Evolutionary conservation across 2,888 invertebrate genomes (phyloP).

Genomic region (Pegoplata infirma): DNA sequence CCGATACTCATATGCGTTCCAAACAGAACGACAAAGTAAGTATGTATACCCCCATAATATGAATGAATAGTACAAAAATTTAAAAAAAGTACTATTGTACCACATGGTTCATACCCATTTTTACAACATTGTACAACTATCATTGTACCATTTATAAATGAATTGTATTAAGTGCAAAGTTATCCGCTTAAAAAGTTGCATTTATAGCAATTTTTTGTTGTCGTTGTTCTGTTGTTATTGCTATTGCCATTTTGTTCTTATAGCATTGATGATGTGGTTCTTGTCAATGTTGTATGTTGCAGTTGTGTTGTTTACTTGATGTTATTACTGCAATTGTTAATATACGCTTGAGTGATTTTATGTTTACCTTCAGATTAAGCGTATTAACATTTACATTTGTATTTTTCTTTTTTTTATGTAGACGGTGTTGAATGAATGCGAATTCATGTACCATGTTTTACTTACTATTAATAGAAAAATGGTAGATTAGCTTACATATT

Average conservation of each 20-base stretch:
- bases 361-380: slow-evolving; percentile 61
- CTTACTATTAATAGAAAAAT: slow-evolving; percentile 6
- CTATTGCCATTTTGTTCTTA: not conserved
- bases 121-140: too few relatives aligned
- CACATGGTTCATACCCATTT: too few relatives aligned
- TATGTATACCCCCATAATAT: too few relatives aligned
- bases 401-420: too few relatives aligned
- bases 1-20: too few relatives aligned
- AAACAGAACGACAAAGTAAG: too few relatives aligned
- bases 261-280: not conserved
- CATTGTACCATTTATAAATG: slow-evolving; percentile 11
- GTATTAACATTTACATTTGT: slow-evolving; percentile 42
- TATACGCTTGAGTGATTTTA: slow-evolving; percentile 55
- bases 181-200: slow-evolving; percentile 62
- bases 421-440: not conserved
- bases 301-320: slow-evolving; percentile 45
- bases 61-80: too few relatives aligned
- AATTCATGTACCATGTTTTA: slow-evolving; percentile 1
- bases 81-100: too few relatives aligned
- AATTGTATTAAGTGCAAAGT: slow-evolving; percentile 44
- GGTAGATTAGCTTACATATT: too few relatives aligned
- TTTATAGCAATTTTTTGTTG: slow-evolving; percentile 49
- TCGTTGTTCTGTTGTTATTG: too few relatives aligned
- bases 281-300: not conserved
- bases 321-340: slow-evolving; percentile 61